Base-by-base conservation (phyloP, 2,888 invertebrate genomes). In the Didymodactylos carnosus region DNA sequence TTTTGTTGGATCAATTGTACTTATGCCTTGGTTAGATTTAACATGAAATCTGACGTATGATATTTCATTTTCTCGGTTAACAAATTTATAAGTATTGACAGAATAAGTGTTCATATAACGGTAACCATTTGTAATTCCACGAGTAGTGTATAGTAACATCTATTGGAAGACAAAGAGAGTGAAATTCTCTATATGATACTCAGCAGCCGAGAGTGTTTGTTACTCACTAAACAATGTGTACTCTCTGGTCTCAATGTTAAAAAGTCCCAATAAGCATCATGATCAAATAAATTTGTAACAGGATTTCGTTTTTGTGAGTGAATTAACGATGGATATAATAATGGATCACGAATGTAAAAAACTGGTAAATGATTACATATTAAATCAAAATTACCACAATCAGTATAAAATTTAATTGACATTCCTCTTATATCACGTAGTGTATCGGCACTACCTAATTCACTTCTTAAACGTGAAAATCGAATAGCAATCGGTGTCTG, bases 31-130 rank as follows among this genome's bases (percentile, higher is more conserved):
- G 84, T 72, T 76, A 77, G 87, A 87, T 84, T 92, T 93, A 82
- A 88, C 89, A 82, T 94, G 94, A 86, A 94, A 94, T 86, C 94
- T 94, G 76, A 91, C 91, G 84, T 90, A 94, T 77, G 90, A 87
- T 4, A 88, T 85, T 69, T 89, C 87, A 13, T 79, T 88, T 74
- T 88, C 86, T 13, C 86, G 87, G 83, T 94, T 94, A 5, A 94
- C 87, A 77, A 93, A 82, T 82, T 93, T 93, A 25, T 70, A 70
- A 10, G 70, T 70, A 40, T 70, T 70, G 2, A 41, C 70, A 41
- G 70, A 70, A 25, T 70, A 70, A 23, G 39, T 40, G 35, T 70
- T 70, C 70, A 70, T 70, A 40, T 39, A 41, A 70, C 40, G 40
- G 35, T 70, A 70, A 16, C 40, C 39, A 40, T 41, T 70, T 14